Evolutionary conservation across 37 sponge, comb jelly and placozoan genomes (phyloP).

Genomic region (Sycon ciliatum): DNA sequence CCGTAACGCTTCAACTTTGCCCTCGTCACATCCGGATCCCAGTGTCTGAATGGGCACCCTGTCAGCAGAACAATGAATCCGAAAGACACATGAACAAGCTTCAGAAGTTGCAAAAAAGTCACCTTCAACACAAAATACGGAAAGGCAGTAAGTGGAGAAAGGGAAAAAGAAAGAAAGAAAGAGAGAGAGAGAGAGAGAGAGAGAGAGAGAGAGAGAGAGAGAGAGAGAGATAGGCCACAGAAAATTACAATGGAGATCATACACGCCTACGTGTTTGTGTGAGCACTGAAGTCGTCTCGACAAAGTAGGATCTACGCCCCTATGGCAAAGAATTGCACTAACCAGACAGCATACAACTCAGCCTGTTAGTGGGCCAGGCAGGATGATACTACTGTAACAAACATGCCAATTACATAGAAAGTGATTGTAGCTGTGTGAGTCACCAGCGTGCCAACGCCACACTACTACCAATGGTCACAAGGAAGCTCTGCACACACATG

Average conservation of each 20-base stretch:
- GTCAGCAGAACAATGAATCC: background rate
- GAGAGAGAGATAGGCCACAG: background rate
- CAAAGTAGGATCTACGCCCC: too few relatives aligned
- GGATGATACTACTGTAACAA: too few relatives aligned
- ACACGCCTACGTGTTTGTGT: too few relatives aligned
- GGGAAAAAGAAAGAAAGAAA: slow-evolving; percentile 1
- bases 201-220: background rate
- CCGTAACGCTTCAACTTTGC: slow-evolving; percentile 36
- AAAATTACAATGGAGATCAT: background rate
- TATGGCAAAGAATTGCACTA: too few relatives aligned
- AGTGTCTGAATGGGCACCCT: slow-evolving; percentile 90
- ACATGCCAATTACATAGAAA: too few relatives aligned
- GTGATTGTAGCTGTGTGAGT: too few relatives aligned
- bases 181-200: background rate
- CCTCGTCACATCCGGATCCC: slow-evolving; percentile 50
- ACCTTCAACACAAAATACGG: background rate
- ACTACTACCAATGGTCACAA: background rate
- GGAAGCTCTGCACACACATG: background rate
- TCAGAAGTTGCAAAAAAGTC: background rate
- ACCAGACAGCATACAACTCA: too few relatives aligned
- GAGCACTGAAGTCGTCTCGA: too few relatives aligned
- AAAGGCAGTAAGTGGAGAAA: background rate
- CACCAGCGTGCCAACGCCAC: background rate
- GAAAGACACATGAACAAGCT: background rate
- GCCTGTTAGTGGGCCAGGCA: too few relatives aligned